phyloP scores from a whole-genome alignment of 2,888 invertebrate species.

The Tineola bisselliella region DNA sequence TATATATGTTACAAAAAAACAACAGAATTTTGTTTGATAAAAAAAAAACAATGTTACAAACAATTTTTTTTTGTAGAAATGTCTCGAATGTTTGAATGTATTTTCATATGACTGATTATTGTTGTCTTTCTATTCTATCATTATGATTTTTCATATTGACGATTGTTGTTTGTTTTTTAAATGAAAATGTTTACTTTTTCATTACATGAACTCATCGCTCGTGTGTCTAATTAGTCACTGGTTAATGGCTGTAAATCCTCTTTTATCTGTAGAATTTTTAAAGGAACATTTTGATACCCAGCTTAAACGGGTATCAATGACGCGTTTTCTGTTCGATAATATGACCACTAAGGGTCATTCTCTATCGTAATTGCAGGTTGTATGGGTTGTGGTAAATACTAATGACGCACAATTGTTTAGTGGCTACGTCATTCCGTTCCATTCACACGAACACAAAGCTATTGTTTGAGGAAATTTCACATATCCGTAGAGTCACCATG shows the following conservation, averaged over 20 bases:
- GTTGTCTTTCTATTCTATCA: not conserved
- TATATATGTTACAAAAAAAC: no score
- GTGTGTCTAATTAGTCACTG: no score
- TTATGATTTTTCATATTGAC: not conserved
- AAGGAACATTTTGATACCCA: no score
- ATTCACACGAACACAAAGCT: conserved; percentile 1
- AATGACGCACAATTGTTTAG: not conserved
- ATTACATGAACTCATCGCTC: no score
- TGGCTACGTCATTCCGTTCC: not conserved
- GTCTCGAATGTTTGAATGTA: not conserved
- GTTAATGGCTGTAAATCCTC: no score
- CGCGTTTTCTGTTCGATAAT: no score
- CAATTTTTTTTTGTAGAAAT: not conserved
- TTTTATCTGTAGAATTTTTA: no score
- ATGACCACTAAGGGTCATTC: no score
- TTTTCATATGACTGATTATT: not conserved
- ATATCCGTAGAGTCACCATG: not conserved
- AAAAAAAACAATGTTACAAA: not conserved
- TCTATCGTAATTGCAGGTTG: no score
- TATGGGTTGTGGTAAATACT: not conserved
- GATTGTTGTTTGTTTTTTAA: no score
- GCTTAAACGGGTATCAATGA: no score
- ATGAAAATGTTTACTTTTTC: no score
- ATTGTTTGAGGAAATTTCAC: not conserved
- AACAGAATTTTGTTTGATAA: not conserved